Conservation (phyloP, 2,888 invertebrate genomes). For the Drosophila anomalata region DNA sequence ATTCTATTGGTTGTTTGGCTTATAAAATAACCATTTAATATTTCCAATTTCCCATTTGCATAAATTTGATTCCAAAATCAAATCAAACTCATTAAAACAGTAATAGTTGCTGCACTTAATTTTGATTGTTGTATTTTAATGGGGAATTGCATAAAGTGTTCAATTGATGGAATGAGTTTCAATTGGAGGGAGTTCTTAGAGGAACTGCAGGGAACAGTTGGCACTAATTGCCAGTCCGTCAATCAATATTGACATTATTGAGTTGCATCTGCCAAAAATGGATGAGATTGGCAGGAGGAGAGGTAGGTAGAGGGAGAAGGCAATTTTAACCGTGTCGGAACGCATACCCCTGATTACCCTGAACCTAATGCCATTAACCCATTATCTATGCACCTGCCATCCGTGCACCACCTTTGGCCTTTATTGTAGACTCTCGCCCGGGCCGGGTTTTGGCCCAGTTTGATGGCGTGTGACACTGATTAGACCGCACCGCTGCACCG, state of each 20-base stretch:
- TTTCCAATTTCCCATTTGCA: neutral
- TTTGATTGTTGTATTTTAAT: neutral
- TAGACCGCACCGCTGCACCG: slow-evolving; percentile 27
- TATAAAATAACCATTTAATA: neutral
- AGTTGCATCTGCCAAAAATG: slow-evolving; percentile 24
- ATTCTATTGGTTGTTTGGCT: neutral
- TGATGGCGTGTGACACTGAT: slow-evolving; percentile 46
- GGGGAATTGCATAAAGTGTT: neutral
- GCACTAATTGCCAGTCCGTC: slow-evolving; percentile 2
- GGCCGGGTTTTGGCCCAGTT: slow-evolving; percentile 17
- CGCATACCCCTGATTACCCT: slow-evolving; percentile 27
- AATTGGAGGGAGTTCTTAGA: neutral
- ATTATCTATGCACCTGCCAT: slow-evolving; percentile 28
- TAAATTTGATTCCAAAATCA: neutral
- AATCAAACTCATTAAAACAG: neutral
- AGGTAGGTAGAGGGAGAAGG: neutral
- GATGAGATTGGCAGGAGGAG: neutral
- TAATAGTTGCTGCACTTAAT: neutral
- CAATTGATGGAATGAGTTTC: neutral
- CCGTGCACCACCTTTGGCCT: neutral
- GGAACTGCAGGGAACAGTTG: neutral
- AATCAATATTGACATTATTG: slow-evolving; percentile 10
- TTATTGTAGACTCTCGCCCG: slow-evolving; percentile 18
- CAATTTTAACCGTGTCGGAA: slow-evolving; percentile 13
- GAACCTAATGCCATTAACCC: slow-evolving; percentile 39